A percentile compares a stretch with the other conserved stretches of the same genome.
These are phyloP conservation scores for Schizopygopsis pylzovi DNA, from an alignment of 2,797 vertebrate species.

Conservation along the genomic window DNA sequence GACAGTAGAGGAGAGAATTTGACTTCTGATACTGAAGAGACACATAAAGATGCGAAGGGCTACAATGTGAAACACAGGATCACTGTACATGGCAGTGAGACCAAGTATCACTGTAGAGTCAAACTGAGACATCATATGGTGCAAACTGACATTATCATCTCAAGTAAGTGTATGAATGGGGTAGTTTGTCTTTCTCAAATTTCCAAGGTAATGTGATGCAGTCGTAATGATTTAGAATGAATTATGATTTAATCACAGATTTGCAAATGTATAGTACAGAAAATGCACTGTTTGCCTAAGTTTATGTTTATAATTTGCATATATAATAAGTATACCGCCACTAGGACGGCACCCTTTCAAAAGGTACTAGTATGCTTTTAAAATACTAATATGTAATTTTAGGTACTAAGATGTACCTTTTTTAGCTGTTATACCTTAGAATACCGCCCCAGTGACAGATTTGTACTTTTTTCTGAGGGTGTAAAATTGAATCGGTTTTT, in stretches of 20 bases:
- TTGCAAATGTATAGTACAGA: neutral
- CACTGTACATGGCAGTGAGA: conserved; percentile 9
- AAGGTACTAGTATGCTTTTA: neutral
- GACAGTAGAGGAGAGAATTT: conserved; percentile 15
- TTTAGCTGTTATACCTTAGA: neutral
- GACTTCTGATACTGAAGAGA: neutral
- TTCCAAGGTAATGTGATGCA: neutral
- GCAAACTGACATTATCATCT: conserved; percentile 33
- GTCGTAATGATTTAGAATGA: neutral
- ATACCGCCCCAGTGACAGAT: neutral
- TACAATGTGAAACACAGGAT: neutral
- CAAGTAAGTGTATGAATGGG: neutral
- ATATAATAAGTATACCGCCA: neutral
- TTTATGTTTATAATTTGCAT: neutral
- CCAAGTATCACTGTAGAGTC: conserved; percentile 27
- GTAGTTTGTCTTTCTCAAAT: neutral
- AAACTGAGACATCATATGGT: conserved; percentile 5
- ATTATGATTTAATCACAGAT: neutral
- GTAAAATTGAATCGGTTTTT: neutral
- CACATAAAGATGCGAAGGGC: neutral
- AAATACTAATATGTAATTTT: neutral
- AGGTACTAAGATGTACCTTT: neutral
- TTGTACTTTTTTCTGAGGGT: neutral
- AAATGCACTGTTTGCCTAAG: neutral
- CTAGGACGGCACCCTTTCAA: neutral